phyloP scores from a whole-genome alignment of 2,113 vertebrate genomes.

The Mesocricetus auratus region DNA sequence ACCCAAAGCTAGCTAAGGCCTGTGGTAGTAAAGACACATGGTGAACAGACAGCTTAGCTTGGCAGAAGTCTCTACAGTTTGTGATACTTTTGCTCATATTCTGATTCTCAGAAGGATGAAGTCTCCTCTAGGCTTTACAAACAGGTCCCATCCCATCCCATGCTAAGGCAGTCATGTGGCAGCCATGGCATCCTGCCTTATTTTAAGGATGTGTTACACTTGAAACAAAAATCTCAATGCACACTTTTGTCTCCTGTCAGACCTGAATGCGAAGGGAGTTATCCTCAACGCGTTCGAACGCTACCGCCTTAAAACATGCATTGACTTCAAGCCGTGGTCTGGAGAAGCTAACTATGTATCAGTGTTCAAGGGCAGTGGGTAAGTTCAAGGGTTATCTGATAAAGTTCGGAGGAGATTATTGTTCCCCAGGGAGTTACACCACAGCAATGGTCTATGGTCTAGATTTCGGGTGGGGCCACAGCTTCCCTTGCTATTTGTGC shows the following conservation, averaged over 20 bases:
- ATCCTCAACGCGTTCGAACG: slow-evolving; percentile 96
- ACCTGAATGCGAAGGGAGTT: slow-evolving; percentile 95
- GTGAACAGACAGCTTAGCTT: neutral
- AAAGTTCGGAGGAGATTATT: neutral
- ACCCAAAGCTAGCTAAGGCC: neutral
- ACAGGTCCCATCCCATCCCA: neutral
- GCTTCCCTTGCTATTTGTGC: neutral
- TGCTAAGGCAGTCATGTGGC: neutral
- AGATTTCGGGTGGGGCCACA: neutral
- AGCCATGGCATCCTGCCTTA: neutral
- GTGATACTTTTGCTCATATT: neutral
- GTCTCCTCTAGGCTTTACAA: neutral
- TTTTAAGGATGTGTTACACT: neutral
- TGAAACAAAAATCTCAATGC: slow-evolving; percentile 17
- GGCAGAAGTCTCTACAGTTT: neutral
- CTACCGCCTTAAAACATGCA: slow-evolving; percentile 96
- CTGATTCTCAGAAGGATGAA: neutral
- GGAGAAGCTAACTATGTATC: slow-evolving; percentile 95
- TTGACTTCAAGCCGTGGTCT: slow-evolving; percentile 95
- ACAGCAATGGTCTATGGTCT: neutral
- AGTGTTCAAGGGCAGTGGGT: slow-evolving; percentile 94
- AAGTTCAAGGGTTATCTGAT: slow-evolving; percentile 70
- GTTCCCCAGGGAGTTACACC: neutral
- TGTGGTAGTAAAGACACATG: neutral
- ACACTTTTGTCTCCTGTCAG: slow-evolving; percentile 83